Conservation (phyloP, 1,140 invertebrate species). For the Drosophila navojoa region DNA sequence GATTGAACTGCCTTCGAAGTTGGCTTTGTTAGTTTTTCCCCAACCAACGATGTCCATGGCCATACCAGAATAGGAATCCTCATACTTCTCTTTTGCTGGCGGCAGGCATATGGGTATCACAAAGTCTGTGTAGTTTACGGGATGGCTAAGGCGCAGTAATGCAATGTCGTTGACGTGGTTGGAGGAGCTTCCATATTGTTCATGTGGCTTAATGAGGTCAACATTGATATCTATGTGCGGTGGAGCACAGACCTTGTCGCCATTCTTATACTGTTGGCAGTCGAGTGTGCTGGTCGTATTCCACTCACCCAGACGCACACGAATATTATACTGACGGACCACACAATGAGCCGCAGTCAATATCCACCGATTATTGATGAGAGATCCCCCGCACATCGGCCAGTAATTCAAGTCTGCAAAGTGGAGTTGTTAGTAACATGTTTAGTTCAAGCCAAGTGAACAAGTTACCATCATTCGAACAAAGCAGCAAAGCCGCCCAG, state of each 20-base stretch:
- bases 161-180: conserved; percentile 49
- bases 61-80: conserved; percentile 30
- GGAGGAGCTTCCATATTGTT: conserved; percentile 10
- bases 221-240: conserved; percentile 34
- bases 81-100: neutral
- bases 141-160: conserved; percentile 25
- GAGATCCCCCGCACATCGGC: conserved; percentile 48
- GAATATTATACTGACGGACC: neutral
- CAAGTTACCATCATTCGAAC: conserved; percentile 39
- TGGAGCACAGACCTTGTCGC: conserved; percentile 26
- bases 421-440: neutral
- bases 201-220: conserved; percentile 41
- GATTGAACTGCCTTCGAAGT: conserved; percentile 25
- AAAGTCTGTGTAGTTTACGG: conserved; percentile 32
- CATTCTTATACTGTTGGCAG: conserved; percentile 19
- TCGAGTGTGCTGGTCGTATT: conserved; percentile 23
- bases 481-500: conserved; percentile 57
- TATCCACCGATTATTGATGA: conserved; percentile 47
- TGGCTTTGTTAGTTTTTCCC: conserved; percentile 45
- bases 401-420: conserved; percentile 22
- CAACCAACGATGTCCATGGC: conserved; percentile 59
- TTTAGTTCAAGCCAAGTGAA: neutral
- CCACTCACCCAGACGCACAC: conserved; percentile 57
- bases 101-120: conserved; percentile 55
- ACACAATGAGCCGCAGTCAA: conserved; percentile 60